Base-by-base conservation (phyloP, 2,888 invertebrate genomes). In the Netelia inedita region DNA sequence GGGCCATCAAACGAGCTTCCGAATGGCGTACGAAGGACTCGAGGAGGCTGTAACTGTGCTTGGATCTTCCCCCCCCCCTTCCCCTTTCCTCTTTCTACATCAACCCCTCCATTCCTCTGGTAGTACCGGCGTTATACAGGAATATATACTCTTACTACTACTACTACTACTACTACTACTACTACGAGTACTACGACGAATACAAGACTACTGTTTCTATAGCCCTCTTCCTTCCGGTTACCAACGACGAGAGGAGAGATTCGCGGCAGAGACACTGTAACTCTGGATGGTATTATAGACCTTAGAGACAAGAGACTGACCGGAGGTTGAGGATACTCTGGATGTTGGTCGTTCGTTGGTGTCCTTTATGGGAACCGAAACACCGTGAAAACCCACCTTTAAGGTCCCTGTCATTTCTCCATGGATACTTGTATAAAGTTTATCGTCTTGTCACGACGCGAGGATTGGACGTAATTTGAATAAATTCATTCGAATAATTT, bases 1-100 rank as follows among this genome's bases (percentile, higher is more conserved):
- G 91, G 89, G 84, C 91, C 91, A 93, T 93, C 93, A 92, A 93
- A 92, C 91, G 92, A 92, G 92, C 91, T 92, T 91, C 92, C 91
- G 91, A 93, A 93, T 92, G 90, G 93, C 88, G 88, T 87, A 90
- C 88, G 87, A 86, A 90, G 90, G 91, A 92, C 90, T 90, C 90
- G 87, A 87, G 86, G 86, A 89, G 87, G 89, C 86, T 89, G 89
- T 91, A 90, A 90, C 90, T 87, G 85, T 87, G 82, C 81, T 86
- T 72, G 79, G 83, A 86, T 46, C 50, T 53, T 21, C 19, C 61
- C 59, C 84, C 81, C 86, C 88, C 88, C 87, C 88, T 87, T 88
- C 86, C 85, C 87, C n/a, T n/a, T 88, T 89, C 87, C 87, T 87
- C 85, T 86, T 78, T 81, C 28, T 61, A 68, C 19, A 35, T 69